Conservation (phyloP, 2,888 invertebrate species). For the Apeira syringaria region DNA sequence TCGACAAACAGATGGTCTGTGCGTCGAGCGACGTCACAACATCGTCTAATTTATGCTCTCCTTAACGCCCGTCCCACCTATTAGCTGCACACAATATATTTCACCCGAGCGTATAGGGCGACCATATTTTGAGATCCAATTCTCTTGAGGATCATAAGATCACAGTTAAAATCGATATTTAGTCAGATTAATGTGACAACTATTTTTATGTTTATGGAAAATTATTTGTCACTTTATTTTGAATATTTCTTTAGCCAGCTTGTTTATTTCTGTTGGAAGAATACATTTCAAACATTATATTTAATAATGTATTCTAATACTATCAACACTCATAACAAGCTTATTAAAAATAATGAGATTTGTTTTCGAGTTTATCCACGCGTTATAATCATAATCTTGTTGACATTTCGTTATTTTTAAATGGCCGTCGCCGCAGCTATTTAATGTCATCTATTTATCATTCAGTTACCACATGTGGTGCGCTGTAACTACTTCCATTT, state of each 20-base stretch:
- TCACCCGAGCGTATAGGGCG: conserved; percentile 56
- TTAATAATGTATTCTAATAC: conserved; percentile 13
- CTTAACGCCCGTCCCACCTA: conserved; percentile 81
- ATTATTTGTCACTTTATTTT: conserved; percentile 23
- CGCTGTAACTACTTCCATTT: conserved; percentile 56
- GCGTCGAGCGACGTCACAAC: conserved; percentile 74
- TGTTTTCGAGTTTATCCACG: conserved; percentile 14
- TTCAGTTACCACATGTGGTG: conserved; percentile 33
- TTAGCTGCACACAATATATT: conserved; percentile 78
- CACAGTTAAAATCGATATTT: conserved; percentile 22
- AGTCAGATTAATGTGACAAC: conserved; percentile 26
- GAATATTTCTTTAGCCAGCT: conserved; percentile 2
- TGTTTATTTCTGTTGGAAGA: conserved; percentile 11
- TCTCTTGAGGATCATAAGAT: conserved; percentile 27
- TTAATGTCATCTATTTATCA: conserved; percentile 9
- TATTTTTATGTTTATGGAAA: conserved; percentile 17
- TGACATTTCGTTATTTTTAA: conserved; percentile 14
- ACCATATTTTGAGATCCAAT: conserved; percentile 48
- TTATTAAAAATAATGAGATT: conserved; percentile 16
- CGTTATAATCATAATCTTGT: conserved; percentile 13
- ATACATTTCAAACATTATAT: conserved; percentile 15
- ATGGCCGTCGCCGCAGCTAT: conserved; percentile 7
- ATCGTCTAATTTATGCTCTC: conserved; percentile 79
- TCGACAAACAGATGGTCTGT: conserved; percentile 79
- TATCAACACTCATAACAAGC: conserved; percentile 17